Conservation (phyloP, 2,797 vertebrate species). For the Coranthus polyacanthus region DNA sequence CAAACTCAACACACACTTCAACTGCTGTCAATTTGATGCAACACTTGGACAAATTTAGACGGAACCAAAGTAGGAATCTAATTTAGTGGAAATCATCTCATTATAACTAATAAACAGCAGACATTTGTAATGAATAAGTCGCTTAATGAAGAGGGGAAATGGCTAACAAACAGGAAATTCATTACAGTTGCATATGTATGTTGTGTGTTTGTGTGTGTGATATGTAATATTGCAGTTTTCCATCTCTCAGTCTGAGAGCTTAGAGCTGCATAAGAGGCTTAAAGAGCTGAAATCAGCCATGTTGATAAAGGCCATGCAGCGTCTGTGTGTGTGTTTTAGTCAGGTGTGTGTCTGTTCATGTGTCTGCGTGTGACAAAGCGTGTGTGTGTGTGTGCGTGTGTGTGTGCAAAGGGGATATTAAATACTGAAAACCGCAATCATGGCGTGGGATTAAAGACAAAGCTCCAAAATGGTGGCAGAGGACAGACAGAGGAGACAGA, state of each 20-base stretch:
- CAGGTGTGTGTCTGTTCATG: no score
- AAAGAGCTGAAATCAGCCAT: constrained; percentile 78
- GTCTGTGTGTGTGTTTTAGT: no score
- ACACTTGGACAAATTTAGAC: constrained; percentile 51
- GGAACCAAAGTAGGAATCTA: constrained; percentile 38
- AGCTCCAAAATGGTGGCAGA: constrained; percentile 82
- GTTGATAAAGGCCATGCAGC: constrained; percentile 73
- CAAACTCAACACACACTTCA: constrained; percentile 25
- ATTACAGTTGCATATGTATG: constrained; percentile 32
- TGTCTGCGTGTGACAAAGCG: constrained; percentile 18
- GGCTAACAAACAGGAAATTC: constrained; percentile 67
- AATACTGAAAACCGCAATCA: constrained; percentile 82
- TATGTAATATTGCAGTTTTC: constrained; percentile 77
- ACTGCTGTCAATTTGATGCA: constrained; percentile 20
- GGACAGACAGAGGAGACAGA: constrained; percentile 60
- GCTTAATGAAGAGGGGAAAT: no score
- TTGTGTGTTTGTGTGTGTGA: constrained; percentile 40
- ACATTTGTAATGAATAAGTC: constrained; percentile 49
- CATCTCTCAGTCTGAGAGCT: constrained; percentile 80
- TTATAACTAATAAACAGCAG: constrained; percentile 49
- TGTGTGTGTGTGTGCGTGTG: constrained; percentile 32
- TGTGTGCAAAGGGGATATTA: no score
- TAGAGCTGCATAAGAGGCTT: constrained; percentile 85
- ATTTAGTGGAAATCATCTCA: constrained; percentile 49
- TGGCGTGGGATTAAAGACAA: constrained; percentile 81